A percentile compares a stretch with the other conserved stretches of the same genome.
Conservation (phyloP, 2,797 vertebrate species). For the Crenichthys baileyi region DNA sequence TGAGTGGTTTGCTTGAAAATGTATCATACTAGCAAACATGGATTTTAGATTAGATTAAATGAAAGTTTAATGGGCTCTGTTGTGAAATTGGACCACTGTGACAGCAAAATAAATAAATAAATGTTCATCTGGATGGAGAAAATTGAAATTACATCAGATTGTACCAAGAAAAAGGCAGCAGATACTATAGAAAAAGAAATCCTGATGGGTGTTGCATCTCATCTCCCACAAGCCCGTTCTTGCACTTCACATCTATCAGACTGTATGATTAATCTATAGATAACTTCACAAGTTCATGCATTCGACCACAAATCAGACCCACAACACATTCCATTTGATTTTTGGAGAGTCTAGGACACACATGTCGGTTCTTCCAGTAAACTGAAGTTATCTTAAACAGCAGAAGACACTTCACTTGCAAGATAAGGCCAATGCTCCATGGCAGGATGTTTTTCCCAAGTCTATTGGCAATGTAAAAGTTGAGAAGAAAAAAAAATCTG, state of each 20-base stretch:
- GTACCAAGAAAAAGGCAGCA: constrained; percentile 5
- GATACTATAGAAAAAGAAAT: background rate
- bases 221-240: constrained; percentile 3
- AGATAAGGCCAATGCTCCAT: constrained; percentile 46
- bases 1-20: constrained; percentile 36
- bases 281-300: background rate
- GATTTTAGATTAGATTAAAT: constrained; percentile 66
- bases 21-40: constrained; percentile 48
- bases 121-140: background rate
- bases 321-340: background rate
- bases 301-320: background rate
- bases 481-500: background rate
- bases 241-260: background rate
- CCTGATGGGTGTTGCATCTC: constrained; percentile 1
- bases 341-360: constrained; percentile 1
- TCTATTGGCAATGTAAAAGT: constrained; percentile 22
- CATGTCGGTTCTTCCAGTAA: constrained; percentile 16
- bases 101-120: constrained; percentile 2
- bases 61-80: constrained; percentile 59
- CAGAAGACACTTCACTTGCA: constrained; percentile 46
- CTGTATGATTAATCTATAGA: background rate
- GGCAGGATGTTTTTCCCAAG: constrained; percentile 27
- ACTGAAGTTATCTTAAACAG: constrained; percentile 35
- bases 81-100: constrained; percentile 41
- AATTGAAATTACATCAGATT: constrained; percentile 18